These are phyloP conservation scores for Euura lappo DNA, from an alignment of 1,140 invertebrate species.

Conservation along the genomic window DNA sequence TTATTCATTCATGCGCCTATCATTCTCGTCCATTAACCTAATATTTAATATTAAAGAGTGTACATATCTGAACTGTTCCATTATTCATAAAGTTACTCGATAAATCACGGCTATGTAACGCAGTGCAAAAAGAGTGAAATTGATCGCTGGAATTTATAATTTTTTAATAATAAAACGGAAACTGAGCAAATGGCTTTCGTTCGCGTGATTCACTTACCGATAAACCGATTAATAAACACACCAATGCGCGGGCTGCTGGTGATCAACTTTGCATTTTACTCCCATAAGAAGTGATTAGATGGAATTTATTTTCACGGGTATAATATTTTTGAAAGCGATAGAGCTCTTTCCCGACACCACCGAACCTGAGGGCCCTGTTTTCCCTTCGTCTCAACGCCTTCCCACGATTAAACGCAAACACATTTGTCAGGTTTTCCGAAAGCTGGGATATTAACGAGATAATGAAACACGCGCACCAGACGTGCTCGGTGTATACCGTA, in stretches of 20 bases:
- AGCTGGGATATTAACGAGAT: background rate
- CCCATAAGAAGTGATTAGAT: too few relatives aligned
- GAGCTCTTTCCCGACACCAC: too few relatives aligned
- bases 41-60: conserved; percentile 7
- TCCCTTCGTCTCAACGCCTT: background rate
- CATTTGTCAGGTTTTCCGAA: background rate
- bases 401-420: background rate
- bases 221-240: background rate
- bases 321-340: too few relatives aligned
- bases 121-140: background rate
- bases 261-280: too few relatives aligned
- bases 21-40: conserved; percentile 1
- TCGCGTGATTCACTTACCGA: background rate
- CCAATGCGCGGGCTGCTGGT: background rate
- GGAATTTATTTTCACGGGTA: too few relatives aligned
- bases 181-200: background rate
- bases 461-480: background rate
- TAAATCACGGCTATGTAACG: background rate
- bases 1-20: background rate
- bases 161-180: conserved; percentile 6
- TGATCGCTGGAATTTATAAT: background rate
- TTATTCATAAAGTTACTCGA: background rate
- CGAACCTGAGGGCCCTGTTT: background rate
- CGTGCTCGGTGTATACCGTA: background rate
- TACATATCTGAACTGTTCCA: conserved; percentile 5